Evolutionary conservation across 2,888 invertebrate species (phyloP).

Genomic region (Glaucopsyche alexis): DNA sequence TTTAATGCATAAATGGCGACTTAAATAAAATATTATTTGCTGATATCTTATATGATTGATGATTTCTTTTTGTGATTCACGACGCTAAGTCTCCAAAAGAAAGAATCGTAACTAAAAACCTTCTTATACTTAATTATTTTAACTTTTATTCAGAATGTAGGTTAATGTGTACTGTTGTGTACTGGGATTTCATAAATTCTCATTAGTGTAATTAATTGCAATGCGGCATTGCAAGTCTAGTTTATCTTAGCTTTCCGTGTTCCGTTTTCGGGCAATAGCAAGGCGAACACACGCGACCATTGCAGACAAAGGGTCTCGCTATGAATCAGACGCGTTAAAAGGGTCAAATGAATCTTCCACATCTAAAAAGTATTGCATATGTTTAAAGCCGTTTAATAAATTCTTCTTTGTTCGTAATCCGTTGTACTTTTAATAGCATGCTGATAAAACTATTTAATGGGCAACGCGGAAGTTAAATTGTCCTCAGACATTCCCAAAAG

Average conservation of each 20-base stretch:
- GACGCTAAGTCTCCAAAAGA: background rate
- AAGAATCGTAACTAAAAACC: background rate
- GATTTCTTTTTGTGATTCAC: background rate
- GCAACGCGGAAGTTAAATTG: background rate
- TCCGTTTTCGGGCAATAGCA: constrained; percentile 57
- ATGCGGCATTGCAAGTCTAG: constrained; percentile 39
- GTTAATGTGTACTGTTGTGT: constrained; percentile 5
- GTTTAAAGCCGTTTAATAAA: background rate
- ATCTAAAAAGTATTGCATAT: background rate
- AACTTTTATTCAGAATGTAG: constrained; percentile 7
- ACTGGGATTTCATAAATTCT: constrained; percentile 22
- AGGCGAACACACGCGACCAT: constrained; percentile 41
- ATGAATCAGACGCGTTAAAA: constrained; percentile 26
- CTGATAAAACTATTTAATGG: background rate
- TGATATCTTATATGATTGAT: background rate
- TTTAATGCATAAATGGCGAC: no score
- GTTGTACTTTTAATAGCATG: background rate
- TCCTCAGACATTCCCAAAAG: background rate
- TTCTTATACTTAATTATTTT: background rate
- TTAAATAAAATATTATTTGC: background rate
- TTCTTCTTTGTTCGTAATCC: background rate
- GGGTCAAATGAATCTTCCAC: constrained; percentile 1
- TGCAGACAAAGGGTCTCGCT: constrained; percentile 33
- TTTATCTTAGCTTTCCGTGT: constrained; percentile 50
- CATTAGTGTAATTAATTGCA: constrained; percentile 33